phyloP scores from a whole-genome alignment of 1,140 invertebrate species.

The Popillia japonica region DNA sequence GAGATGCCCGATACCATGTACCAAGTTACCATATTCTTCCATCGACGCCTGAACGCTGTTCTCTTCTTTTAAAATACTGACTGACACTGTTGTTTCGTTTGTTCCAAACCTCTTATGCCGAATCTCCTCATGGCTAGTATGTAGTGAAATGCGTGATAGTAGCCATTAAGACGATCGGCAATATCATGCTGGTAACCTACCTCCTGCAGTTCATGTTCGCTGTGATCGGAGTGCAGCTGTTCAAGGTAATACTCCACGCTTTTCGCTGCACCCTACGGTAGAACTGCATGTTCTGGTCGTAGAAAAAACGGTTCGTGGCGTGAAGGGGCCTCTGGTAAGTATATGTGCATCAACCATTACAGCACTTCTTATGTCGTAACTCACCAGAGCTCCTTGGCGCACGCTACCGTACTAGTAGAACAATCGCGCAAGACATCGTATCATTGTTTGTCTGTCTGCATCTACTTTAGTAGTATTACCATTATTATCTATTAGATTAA shows the following conservation, averaged over 20 bases:
- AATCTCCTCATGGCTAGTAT: conserved; percentile 74
- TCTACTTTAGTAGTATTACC: conserved; percentile 52
- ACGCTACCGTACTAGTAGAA: conserved; percentile 45
- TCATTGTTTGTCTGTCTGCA: conserved; percentile 52
- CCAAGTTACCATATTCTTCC: conserved; percentile 32
- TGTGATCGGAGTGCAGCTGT: conserved; percentile 99
- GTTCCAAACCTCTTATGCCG: conserved; percentile 56
- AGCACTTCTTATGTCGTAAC: conserved; percentile 17
- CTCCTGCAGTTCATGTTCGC: conserved; percentile 99
- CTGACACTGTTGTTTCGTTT: conserved; percentile 54
- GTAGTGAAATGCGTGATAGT: conserved; percentile 99
- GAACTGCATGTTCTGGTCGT: conserved; percentile 58
- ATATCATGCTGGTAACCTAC: conserved; percentile 99
- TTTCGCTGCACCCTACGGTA: conserved; percentile 54
- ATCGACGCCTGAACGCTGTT: conserved; percentile 43
- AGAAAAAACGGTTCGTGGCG: conserved; percentile 40
- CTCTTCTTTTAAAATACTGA: conserved; percentile 47
- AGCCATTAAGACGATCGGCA: conserved; percentile 98
- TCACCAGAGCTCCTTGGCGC: conserved; percentile 44
- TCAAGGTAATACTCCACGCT: conserved; percentile 83
- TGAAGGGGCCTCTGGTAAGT: conserved; percentile 28
- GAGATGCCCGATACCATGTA: conserved; percentile 51
- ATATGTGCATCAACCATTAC: conserved; percentile 6
- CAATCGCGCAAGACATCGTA: conserved; percentile 41
- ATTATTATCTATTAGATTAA: not conserved